Base-by-base conservation (phyloP, 2,797 vertebrate genomes). In the Antennarius maculatus region DNA sequence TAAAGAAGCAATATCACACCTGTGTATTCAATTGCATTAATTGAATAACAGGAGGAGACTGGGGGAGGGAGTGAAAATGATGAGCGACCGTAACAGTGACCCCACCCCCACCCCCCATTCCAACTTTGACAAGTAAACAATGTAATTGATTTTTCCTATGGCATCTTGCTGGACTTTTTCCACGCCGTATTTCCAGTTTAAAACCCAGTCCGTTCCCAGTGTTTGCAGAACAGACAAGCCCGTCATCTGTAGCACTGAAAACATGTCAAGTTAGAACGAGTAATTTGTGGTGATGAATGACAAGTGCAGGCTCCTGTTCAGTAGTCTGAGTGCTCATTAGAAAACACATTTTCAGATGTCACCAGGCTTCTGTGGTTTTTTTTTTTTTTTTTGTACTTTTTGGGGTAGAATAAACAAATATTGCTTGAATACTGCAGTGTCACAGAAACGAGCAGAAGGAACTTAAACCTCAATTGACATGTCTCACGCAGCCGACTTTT, bases 281-380 rank as follows among this genome's bases (percentile, higher is more conserved):
- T 92, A 91, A 93, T 94, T 93, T 93, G 88, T 75, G 89, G 87
- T 92, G 92, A 93, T 94, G 92, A 94, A 92, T 94, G 94, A 94
- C 94, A 94, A 92, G 90, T 88, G 83, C 86, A 84, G 90, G 86
- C 90, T 92, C 91, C 86, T 90, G 91, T 91, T 92, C 89, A 86
- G 86, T 90, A 91, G 89, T 88, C 86, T 84, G 89, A 86, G 86
- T 80, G 84, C 92, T 94, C 92, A 93, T 94, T 94, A 94, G 92
- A 93, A 94, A 92, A 92, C 89, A 92, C 86, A 90, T 91, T 93
- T 92, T 92, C 91, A 91, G 88, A 92, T 91, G 92, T 93, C 91
- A 87, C 88, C 73, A 69, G 68, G 86, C 90, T 87, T 76, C 89
- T 61, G 74, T 83, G 84, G 92, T 34, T 90, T 82, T 81, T 73